Percentiles rank a stretch among this genome's conserved stretches.
These are phyloP conservation scores for Drymonia ruficornis DNA, from an alignment of 2,888 invertebrate species.

Conservation along the genomic window DNA sequence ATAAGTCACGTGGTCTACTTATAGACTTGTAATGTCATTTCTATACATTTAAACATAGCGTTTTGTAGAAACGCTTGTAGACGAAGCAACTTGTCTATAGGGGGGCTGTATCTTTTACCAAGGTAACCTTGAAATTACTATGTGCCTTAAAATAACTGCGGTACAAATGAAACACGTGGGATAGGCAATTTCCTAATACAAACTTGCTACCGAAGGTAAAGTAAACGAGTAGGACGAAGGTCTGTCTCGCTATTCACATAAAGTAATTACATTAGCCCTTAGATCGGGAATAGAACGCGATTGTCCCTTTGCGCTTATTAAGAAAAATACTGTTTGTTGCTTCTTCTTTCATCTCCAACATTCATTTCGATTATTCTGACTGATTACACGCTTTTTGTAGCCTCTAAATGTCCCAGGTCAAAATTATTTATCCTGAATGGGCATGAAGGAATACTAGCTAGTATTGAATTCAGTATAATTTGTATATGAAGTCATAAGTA, in stretches of 20 bases:
- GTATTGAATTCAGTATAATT: too few relatives aligned
- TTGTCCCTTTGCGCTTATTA: neutral
- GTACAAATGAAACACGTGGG: neutral
- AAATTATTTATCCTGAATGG: too few relatives aligned
- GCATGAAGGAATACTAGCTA: too few relatives aligned
- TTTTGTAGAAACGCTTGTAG: too few relatives aligned
- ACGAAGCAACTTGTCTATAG: too few relatives aligned
- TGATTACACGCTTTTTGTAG: neutral
- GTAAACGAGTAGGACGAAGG: neutral
- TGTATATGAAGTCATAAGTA: too few relatives aligned
- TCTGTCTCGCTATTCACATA: neutral
- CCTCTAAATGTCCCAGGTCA: neutral
- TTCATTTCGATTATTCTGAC: neutral
- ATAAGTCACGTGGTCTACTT: too few relatives aligned
- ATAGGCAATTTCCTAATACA: neutral
- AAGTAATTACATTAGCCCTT: constrained; percentile 2
- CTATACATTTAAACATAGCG: too few relatives aligned
- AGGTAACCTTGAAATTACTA: neutral
- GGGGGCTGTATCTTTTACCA: too few relatives aligned
- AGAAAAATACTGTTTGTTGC: neutral
- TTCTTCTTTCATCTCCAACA: neutral
- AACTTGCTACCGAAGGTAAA: neutral
- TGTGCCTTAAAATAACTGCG: neutral
- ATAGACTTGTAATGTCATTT: too few relatives aligned
- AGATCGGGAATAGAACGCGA: neutral